phyloP scores from a whole-genome alignment of 1,140 invertebrate genomes.

The Apis laboriosa region DNA sequence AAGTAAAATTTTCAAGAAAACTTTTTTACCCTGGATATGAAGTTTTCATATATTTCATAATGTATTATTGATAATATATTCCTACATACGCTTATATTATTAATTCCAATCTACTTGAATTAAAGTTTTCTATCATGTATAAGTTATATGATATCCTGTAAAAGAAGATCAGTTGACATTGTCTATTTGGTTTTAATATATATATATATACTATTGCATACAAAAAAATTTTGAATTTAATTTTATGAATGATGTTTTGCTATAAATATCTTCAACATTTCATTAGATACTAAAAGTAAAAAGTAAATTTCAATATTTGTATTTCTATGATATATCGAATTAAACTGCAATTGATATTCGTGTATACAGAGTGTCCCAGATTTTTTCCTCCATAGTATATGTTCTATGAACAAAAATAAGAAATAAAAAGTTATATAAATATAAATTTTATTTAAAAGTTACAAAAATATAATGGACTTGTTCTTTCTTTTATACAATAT shows the following conservation, averaged over 20 bases:
- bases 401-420: too few species aligned
- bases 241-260: not conserved
- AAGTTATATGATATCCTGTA: not conserved
- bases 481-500: too few species aligned
- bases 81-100: not conserved
- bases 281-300: not conserved
- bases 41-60: not conserved
- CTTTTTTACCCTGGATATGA: constrained; percentile 12
- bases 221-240: constrained; percentile 13
- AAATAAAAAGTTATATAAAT: too few species aligned
- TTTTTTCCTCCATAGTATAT: too few species aligned
- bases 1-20: not conserved
- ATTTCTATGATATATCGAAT: constrained; percentile 7
- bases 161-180: constrained; percentile 11
- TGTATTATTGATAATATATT: not conserved
- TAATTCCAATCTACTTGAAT: not conserved
- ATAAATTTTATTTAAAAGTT: too few species aligned
- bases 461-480: too few species aligned
- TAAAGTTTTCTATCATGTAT: not conserved
- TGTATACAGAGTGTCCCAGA: too few species aligned
- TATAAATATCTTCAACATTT: constrained; percentile 8
- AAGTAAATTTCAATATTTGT: constrained; percentile 17
- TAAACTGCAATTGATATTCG: not conserved
- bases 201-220: constrained; percentile 10
- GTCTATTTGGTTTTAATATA: constrained; percentile 11